Evolutionary conservation across 2,888 invertebrate species (phyloP), one percentile per base, ranked within the genome.

Genomic region (Cyclophora punctaria): DNA sequence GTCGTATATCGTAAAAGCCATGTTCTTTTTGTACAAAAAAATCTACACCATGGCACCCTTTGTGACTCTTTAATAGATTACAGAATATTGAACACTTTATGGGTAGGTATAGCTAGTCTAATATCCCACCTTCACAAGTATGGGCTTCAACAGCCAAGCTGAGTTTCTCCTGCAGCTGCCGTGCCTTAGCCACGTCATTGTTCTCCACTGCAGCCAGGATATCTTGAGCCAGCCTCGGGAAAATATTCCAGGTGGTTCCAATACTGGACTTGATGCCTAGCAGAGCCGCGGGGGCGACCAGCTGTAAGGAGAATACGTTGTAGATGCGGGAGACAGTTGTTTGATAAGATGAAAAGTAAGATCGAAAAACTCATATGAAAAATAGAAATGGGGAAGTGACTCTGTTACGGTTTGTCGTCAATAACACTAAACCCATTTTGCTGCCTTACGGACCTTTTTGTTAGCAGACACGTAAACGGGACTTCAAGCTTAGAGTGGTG

Each of bases 251-350:
- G 2, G 92, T 87, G 0, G 94, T 94, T 42, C 93, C 91, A 57
- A 95, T 94, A 40, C 91, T 90, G 3, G 94, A 94, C 64, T 92
- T 91, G 63, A 94, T 92, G 43, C 95, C 95, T 3, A 93, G 71
- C 0, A 91, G 79, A 33, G 91, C 90, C 0, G 92, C 94, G 42
- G 92, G 92, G 0, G 91, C 90, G 51, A 94, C 73, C 34, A 94
- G 77, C 93, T 94, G 65, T 46, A 77, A 78, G 35, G 7, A n/a
- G 20, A 42, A 20, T 20, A 20, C 20, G 20, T 20, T 20, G 2
- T 41, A 4, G 4, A 20, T 46, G 37, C 3, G 20, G 7, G 7
- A n/a, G 20, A 6, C 20, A 42, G 7, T 7, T 41, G 41, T 6
- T 7, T 3, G 3, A 20, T n/a, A 43, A 20, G 20, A 3, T 43